These are phyloP conservation scores for Bombus waltoni DNA, from an alignment of 1,140 invertebrate genomes.

Conservation along the genomic window DNA sequence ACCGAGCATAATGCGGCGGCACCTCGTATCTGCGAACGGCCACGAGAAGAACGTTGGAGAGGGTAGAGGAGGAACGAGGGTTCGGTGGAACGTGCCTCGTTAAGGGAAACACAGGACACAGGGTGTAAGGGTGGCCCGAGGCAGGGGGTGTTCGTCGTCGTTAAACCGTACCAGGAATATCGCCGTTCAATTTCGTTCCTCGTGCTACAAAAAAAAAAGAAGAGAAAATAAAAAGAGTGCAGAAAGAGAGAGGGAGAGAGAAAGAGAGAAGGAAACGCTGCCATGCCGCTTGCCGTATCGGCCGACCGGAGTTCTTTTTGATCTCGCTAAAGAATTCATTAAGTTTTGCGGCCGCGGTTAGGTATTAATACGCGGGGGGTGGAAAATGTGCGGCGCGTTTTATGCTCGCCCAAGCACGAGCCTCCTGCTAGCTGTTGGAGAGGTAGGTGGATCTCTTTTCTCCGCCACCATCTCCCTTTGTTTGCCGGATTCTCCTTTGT, in stretches of 20 bases:
- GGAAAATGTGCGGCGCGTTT: constrained; percentile 67
- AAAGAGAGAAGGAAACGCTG: constrained; percentile 11
- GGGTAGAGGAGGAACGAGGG: constrained; percentile 28
- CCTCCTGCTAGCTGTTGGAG: constrained; percentile 29
- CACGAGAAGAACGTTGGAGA: not conserved
- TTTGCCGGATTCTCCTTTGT: constrained; percentile 56
- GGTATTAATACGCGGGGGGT: constrained; percentile 75
- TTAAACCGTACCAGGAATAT: constrained; percentile 71
- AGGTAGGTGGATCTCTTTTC: constrained; percentile 66
- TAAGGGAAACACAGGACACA: constrained; percentile 67
- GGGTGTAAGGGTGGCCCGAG: constrained; percentile 53
- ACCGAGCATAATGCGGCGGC: constrained; percentile 45
- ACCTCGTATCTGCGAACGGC: constrained; percentile 45
- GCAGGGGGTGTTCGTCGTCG: constrained; percentile 55
- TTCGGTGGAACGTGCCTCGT: constrained; percentile 65
- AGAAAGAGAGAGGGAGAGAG: not conserved
- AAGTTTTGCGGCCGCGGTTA: constrained; percentile 74
- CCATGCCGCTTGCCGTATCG: constrained; percentile 55
- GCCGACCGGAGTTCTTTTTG: constrained; percentile 70
- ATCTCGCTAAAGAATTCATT: constrained; percentile 78
- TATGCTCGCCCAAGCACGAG: constrained; percentile 63
- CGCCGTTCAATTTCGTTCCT: constrained; percentile 68
- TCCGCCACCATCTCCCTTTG: constrained; percentile 49
- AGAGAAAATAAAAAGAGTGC: not conserved
- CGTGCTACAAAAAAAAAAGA: constrained; percentile 55